Evolutionary conservation across 2,113 vertebrate species (phyloP), one percentile per base, ranked within the genome.

Genomic region (Hippocampus zosterae): DNA sequence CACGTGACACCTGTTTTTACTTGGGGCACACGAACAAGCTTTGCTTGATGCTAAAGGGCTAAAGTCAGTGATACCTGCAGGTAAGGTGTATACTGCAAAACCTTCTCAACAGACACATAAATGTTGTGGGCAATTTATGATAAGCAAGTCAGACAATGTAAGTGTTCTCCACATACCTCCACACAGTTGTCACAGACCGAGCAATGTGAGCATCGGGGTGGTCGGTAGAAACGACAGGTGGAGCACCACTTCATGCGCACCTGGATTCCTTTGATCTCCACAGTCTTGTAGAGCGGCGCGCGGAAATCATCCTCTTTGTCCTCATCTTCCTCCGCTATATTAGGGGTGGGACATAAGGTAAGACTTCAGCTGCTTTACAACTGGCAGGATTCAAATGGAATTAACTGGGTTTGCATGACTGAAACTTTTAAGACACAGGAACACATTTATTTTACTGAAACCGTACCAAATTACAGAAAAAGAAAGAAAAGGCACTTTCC

Each of bases 171-270:
- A 8, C 85, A 85, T 90, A 98, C 97, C 96, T 99, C 97, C 63
- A 99, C 97, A 55, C 97, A 99, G 84, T 99, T 99, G 93, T 99
- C 96, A 3, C 97, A 98, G 79, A 98, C 96, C 2, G 96, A 98
- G 91, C 97, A 98, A 90, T 99, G 97, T 2, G 96, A 99, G 85
- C 97, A 99, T 74, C 97, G 94, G 0, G 97, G 97, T 0, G 97
- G 97, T 2, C 96, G 93, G 90, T 98, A 99, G 91, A 99, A 99
- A 73, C 97, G 95, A 83, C 97, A 99, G 64, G 96, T 98, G 1
- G 96, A 95, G 2, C 96, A 99, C 97, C 97, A 99, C 66, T 99
- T 99, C 96, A 98, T 99, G 87, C 96, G 95, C 88, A 97, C 96
- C 89, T 99, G 97, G 76, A 99, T 98, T 67, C 95, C 94, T 81